phyloP scores from a whole-genome alignment of 2,888 invertebrate species.

The Dicyrtoma fusca region DNA sequence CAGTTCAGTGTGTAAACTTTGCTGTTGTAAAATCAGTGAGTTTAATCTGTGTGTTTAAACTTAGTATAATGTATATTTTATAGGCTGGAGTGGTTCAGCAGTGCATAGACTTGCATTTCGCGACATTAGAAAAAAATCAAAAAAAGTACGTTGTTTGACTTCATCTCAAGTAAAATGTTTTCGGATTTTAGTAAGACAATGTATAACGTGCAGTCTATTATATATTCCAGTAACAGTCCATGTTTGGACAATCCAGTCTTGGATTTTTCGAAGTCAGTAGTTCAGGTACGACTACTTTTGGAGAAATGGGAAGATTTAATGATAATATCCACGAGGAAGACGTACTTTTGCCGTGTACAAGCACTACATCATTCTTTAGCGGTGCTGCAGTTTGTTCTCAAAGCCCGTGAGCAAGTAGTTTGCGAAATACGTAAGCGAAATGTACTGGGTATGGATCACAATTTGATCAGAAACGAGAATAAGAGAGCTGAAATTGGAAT shows the following conservation, averaged over 20 bases:
- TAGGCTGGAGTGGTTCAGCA: constrained; percentile 17
- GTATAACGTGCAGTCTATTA: too few relatives aligned
- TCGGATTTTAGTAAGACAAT: too few relatives aligned
- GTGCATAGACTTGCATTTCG: background rate
- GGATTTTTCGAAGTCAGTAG: constrained; percentile 7
- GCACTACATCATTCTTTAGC: background rate
- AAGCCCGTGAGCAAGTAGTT: background rate
- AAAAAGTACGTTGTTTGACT: too few relatives aligned
- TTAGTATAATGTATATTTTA: background rate
- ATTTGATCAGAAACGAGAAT: too few relatives aligned
- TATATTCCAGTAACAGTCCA: too few relatives aligned
- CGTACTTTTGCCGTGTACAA: background rate
- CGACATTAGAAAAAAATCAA: too few relatives aligned
- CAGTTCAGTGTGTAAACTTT: too few relatives aligned
- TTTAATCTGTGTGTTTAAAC: background rate
- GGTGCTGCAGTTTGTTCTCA: constrained; percentile 14
- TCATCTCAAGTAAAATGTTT: too few relatives aligned
- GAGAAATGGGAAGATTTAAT: constrained; percentile 11
- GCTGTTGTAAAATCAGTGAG: too few relatives aligned
- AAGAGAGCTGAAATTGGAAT: background rate
- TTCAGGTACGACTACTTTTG: background rate
- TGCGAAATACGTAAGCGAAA: background rate
- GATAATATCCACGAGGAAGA: background rate
- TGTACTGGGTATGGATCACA: background rate
- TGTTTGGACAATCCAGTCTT: background rate